A percentile compares a stretch with the other conserved stretches of the same genome.
phyloP scores from a whole-genome alignment of 2,797 vertebrate genomes.

The Xenentodon cancila region DNA sequence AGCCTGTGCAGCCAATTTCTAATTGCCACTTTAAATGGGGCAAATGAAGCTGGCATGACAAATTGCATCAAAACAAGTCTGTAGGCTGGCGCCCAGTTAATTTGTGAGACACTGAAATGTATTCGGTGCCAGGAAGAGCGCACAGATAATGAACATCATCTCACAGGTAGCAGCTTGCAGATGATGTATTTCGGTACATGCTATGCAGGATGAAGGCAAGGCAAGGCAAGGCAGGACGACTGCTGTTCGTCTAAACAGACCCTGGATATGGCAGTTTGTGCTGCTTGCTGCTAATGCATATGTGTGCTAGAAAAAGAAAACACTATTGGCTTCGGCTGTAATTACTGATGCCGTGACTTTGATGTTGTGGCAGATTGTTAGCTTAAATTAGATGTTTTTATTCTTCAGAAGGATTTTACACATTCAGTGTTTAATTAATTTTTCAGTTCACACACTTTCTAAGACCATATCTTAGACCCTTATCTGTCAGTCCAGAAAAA shows the following conservation, averaged over 20 bases:
- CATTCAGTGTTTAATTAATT: constrained; percentile 63
- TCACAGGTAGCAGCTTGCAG: constrained; percentile 63
- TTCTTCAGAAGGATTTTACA: constrained; percentile 44
- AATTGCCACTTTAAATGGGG: constrained; percentile 74
- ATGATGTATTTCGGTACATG: constrained; percentile 55
- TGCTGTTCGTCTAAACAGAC: constrained; percentile 47
- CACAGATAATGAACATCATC: constrained; percentile 60
- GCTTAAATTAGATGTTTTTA: constrained; percentile 43
- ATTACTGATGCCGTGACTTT: constrained; percentile 40
- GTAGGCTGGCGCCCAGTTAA: constrained; percentile 61
- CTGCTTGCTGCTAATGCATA: constrained; percentile 10
- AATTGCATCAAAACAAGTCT: constrained; percentile 78
- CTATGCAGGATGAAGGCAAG: constrained; percentile 30
- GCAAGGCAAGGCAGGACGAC: constrained; percentile 31
- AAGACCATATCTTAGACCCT: constrained; percentile 52
- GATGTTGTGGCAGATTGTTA: constrained; percentile 47
- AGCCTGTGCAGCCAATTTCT: constrained; percentile 63
- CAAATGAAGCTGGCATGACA: constrained; percentile 79
- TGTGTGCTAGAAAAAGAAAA: constrained; percentile 9
- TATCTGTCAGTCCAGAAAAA: constrained; percentile 55
- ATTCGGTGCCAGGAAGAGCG: constrained; percentile 62
- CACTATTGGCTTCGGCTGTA: constrained; percentile 25
- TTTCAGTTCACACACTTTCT: constrained; percentile 56
- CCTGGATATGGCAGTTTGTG: constrained; percentile 21
- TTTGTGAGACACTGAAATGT: constrained; percentile 65